Percentiles rank a stretch among this genome's conserved stretches.
Conservation (phyloP, 2,888 invertebrate species). For the Maniola hyperantus region DNA sequence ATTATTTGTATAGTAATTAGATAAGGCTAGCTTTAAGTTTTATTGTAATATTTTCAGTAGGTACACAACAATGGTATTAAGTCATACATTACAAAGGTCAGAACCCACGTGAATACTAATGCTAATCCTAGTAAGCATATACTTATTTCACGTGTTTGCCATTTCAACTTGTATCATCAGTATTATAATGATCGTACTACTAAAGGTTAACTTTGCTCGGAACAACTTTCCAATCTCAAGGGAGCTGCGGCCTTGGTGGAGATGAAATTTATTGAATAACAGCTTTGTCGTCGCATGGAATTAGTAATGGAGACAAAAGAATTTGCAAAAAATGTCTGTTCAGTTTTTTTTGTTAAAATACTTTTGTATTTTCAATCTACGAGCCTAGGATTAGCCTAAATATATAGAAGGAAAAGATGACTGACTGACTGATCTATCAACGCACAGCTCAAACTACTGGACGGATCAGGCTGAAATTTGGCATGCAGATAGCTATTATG, state of each 20-base stretch:
- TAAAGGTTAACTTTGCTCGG: slow-evolving; percentile 53
- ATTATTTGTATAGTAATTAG: too few species aligned
- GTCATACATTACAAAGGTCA: slow-evolving; percentile 41
- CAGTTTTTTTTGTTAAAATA: neutral
- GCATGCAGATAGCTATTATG: too few species aligned
- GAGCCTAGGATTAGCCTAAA: neutral
- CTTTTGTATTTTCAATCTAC: neutral
- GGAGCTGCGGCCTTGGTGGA: slow-evolving; percentile 64
- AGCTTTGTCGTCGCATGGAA: slow-evolving; percentile 28
- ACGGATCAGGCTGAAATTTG: too few species aligned
- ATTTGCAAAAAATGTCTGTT: slow-evolving; percentile 6
- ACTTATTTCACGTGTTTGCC: slow-evolving; percentile 43
- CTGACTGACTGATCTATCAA: too few species aligned
- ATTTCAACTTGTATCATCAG: slow-evolving; percentile 46
- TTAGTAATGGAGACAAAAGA: slow-evolving; percentile 28
- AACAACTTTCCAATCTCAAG: slow-evolving; percentile 79
- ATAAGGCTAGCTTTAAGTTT: too few species aligned
- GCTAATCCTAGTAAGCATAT: slow-evolving; percentile 6
- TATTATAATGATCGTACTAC: slow-evolving; percentile 45
- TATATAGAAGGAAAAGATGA: too few species aligned
- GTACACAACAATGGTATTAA: neutral
- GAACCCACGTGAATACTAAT: slow-evolving; percentile 38
- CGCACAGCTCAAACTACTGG: too few species aligned
- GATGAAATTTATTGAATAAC: slow-evolving; percentile 42
- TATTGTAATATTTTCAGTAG: too few species aligned